Percentiles rank a stretch among this genome's conserved stretches.
phyloP scores from a whole-genome alignment of 2,113 vertebrate genomes.

The Sinocyclocheilus anophthalmus region DNA sequence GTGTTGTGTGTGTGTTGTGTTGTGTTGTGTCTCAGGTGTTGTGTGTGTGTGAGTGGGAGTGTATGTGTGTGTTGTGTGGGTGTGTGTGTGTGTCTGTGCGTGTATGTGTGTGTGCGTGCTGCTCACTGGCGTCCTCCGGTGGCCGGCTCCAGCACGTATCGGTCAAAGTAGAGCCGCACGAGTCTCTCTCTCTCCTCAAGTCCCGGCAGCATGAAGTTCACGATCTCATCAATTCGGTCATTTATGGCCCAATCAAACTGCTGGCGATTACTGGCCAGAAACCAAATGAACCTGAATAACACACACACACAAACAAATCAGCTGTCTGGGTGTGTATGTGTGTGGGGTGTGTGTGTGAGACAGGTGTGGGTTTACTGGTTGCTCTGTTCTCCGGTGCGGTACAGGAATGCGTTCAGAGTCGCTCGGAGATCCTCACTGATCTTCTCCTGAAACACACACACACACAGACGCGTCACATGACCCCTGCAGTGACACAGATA shows the following conservation, averaged over 20 bases:
- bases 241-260: slow-evolving; percentile 87
- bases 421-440: slow-evolving; percentile 97
- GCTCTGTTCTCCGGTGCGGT: slow-evolving; percentile 96
- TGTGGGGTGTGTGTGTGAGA: background rate
- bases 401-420: slow-evolving; percentile 94
- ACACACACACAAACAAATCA: no score
- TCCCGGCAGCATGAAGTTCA: slow-evolving; percentile 86
- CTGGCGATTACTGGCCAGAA: no score
- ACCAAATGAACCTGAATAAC: no score
- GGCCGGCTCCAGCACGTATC: slow-evolving; percentile 89
- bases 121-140: slow-evolving; percentile 96
- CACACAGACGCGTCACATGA: background rate
- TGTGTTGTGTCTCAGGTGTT: background rate
- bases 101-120: background rate
- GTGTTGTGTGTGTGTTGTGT: no score
- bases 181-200: slow-evolving; percentile 88
- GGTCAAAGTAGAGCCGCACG: slow-evolving; percentile 95
- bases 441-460: slow-evolving; percentile 82
- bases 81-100: background rate
- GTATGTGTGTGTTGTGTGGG: background rate
- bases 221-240: slow-evolving; percentile 94
- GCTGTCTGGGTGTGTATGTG: no score
- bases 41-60: background rate
- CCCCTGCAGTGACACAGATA: background rate
- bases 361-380: slow-evolving; percentile 83